These are phyloP conservation scores for Naja naja DNA, from an alignment of 2,113 vertebrate species.

Conservation along the genomic window DNA sequence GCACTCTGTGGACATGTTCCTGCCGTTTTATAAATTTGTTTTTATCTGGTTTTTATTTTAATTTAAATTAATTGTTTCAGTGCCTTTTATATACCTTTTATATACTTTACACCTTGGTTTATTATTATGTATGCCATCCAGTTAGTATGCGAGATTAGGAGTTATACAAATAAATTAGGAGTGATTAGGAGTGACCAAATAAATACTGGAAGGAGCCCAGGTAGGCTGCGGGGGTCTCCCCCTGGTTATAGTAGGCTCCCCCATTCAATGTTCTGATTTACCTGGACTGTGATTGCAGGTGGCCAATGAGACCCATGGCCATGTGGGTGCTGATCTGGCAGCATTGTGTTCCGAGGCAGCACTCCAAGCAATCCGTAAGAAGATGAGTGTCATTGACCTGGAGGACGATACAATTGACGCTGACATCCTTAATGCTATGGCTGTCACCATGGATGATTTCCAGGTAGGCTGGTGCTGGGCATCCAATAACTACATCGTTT, in stretches of 20 bases:
- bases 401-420: conserved; percentile 99
- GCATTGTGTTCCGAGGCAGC: conserved; percentile 97
- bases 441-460: conserved; percentile 99
- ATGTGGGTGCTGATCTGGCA: conserved; percentile 96
- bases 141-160: not conserved
- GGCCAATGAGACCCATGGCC: conserved; percentile 97
- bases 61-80: not conserved
- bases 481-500: too few relatives aligned
- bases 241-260: not conserved
- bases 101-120: not conserved
- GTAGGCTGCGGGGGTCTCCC: not conserved
- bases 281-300: conserved; percentile 73
- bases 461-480: conserved; percentile 76
- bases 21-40: not conserved
- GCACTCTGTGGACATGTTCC: not conserved
- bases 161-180: not conserved
- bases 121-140: not conserved
- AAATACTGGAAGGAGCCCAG: not conserved
- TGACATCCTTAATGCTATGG: conserved; percentile 97
- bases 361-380: conserved; percentile 97
- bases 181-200: not conserved
- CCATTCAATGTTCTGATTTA: not conserved
- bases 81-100: not conserved
- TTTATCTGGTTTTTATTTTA: not conserved
- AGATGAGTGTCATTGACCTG: conserved; percentile 98